A percentile compares a stretch with the other conserved stretches of the same genome.
Evolutionary conservation across 2,113 vertebrate genomes (phyloP).

Genomic region (Excalfactoria chinensis): DNA sequence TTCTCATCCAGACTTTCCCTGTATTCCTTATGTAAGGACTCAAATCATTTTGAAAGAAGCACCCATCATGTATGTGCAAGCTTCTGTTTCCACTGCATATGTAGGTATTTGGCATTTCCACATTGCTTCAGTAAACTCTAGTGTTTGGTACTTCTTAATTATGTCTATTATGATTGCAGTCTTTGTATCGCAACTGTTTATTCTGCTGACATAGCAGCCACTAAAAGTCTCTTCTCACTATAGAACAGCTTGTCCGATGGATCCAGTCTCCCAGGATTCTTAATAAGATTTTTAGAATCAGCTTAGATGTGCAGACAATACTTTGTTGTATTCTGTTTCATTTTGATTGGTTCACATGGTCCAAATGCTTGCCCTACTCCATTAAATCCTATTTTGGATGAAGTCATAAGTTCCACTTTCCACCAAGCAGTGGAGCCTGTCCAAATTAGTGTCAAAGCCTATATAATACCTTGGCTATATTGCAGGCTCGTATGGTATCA

Average conservation of each 20-base stretch:
- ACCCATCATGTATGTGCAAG: neutral
- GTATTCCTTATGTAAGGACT: neutral
- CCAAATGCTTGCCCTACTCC: constrained; percentile 50
- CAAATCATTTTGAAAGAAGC: neutral
- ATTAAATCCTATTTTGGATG: constrained; percentile 44
- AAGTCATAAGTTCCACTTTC: constrained; percentile 60
- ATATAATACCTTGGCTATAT: constrained; percentile 52
- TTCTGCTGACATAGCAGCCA: neutral
- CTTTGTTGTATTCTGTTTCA: constrained; percentile 20
- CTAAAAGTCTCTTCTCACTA: neutral
- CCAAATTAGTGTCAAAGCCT: constrained; percentile 66
- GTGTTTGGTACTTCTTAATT: neutral
- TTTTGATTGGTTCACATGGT: constrained; percentile 47
- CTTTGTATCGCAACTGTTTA: neutral
- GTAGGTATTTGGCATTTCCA: neutral
- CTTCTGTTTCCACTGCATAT: neutral
- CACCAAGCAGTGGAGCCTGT: constrained; percentile 35
- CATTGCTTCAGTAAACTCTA: neutral
- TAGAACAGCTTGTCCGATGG: neutral
- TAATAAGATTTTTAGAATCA: neutral
- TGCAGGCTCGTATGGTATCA: constrained; percentile 54
- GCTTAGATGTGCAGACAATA: neutral
- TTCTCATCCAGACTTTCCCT: neutral
- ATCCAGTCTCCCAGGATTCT: neutral
- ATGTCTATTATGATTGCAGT: neutral